Evolutionary conservation across 2,888 invertebrate species (phyloP).

Genomic region (Hetaerina titia): DNA sequence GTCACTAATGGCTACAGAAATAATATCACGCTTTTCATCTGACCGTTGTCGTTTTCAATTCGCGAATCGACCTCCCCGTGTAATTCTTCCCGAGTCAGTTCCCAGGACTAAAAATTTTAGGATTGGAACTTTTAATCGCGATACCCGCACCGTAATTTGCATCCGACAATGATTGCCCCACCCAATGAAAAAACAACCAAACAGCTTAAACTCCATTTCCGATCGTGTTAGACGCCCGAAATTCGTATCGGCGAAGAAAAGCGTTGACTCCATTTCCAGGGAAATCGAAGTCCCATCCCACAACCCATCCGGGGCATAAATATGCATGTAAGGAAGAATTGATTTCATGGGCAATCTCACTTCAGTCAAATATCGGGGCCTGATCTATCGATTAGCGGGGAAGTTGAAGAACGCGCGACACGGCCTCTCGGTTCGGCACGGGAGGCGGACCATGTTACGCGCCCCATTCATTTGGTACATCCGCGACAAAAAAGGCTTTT

Average conservation of each 20-base stretch:
- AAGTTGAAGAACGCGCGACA: not conserved
- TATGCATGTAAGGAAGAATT: not conserved
- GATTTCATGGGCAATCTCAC: not conserved
- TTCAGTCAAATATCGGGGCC: not conserved
- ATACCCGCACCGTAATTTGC: too few species aligned
- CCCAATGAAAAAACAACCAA: too few species aligned
- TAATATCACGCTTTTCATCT: too few species aligned
- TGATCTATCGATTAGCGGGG: not conserved
- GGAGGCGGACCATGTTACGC: not conserved
- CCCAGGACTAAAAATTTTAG: too few species aligned
- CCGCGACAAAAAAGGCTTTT: not conserved
- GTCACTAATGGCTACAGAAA: too few species aligned
- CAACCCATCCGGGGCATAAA: not conserved
- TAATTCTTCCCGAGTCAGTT: too few species aligned
- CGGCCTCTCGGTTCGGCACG: not conserved
- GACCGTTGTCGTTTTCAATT: too few species aligned
- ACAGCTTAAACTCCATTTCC: not conserved
- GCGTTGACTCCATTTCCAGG: not conserved
- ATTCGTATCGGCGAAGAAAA: not conserved
- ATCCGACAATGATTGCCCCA: too few species aligned
- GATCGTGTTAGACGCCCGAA: not conserved
- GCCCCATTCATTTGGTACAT: not conserved
- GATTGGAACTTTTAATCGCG: too few species aligned
- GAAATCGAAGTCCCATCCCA: not conserved
- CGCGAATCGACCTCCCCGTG: too few species aligned